Percentiles rank a stretch among this genome's conserved stretches.
Evolutionary conservation across 1,140 invertebrate species (phyloP).

Genomic region (Diorhabda carinulata): DNA sequence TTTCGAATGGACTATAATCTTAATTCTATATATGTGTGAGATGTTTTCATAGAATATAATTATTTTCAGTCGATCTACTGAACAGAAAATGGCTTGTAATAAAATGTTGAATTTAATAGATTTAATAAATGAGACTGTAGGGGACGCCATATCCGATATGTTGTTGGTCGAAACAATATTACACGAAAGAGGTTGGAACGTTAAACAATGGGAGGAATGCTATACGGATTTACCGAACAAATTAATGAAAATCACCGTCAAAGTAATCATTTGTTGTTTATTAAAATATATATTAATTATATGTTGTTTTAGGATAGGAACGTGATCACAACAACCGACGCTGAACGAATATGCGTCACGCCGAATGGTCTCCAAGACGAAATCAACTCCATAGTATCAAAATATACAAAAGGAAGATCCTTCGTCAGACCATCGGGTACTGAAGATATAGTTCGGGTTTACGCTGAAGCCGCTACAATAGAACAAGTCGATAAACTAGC

Average conservation of each 20-base stretch:
- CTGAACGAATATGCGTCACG: conserved; percentile 72
- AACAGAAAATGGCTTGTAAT: conserved; percentile 53
- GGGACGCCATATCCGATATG: conserved; percentile 95
- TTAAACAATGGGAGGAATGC: conserved; percentile 72
- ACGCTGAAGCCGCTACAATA: conserved; percentile 86
- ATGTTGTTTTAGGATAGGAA: conserved; percentile 66
- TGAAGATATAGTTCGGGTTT: conserved; percentile 93
- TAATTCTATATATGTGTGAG: no score
- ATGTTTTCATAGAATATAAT: not conserved
- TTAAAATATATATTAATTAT: not conserved
- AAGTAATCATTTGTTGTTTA: conserved; percentile 45
- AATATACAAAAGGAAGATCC: conserved; percentile 69
- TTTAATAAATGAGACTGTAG: conserved; percentile 92
- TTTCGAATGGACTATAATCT: no score
- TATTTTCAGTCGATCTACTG: conserved; percentile 43
- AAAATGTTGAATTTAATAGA: conserved; percentile 69
- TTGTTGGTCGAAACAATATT: conserved; percentile 90
- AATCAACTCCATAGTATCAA: conserved; percentile 70
- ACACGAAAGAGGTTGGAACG: conserved; percentile 71
- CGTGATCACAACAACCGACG: conserved; percentile 79
- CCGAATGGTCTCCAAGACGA: conserved; percentile 79
- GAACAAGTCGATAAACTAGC: conserved; percentile 69
- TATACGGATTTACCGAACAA: conserved; percentile 86
- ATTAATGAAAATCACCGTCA: conserved; percentile 83
- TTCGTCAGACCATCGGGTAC: conserved; percentile 97